Percentiles rank a stretch among this genome's conserved stretches.
Evolutionary conservation across 92 coral and sea anemone genomes (phyloP).

Genomic region (Zoanthus gigantus): DNA sequence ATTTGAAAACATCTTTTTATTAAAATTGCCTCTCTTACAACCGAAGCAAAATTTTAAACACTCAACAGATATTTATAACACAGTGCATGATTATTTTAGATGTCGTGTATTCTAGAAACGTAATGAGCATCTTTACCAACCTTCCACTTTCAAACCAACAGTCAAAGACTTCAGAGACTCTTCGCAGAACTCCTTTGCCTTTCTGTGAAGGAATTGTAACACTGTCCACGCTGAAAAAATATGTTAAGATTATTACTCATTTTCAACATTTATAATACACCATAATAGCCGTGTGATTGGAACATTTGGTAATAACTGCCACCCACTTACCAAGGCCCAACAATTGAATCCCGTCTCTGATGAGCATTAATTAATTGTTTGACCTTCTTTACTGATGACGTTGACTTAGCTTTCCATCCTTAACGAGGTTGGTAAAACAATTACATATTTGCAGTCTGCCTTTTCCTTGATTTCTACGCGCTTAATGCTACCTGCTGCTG

Average conservation of each 20-base stretch:
- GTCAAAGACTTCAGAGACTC: slow-evolving; percentile 96
- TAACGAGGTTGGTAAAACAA: too few species aligned
- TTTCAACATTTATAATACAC: neutral
- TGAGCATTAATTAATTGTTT: too few species aligned
- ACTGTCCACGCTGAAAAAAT: slow-evolving; percentile 74
- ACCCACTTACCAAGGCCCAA: too few species aligned
- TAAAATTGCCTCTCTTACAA: too few species aligned
- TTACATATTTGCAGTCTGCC: too few species aligned
- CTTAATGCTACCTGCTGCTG: too few species aligned
- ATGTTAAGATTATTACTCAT: neutral
- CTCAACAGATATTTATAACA: neutral
- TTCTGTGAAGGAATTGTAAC: slow-evolving; percentile 97
- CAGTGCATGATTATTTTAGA: neutral
- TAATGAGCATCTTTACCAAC: slow-evolving; percentile 38
- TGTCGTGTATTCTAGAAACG: neutral
- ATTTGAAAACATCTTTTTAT: too few species aligned
- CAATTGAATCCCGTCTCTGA: too few species aligned
- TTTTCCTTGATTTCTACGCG: too few species aligned
- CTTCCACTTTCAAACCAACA: slow-evolving; percentile 99
- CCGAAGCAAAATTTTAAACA: neutral
- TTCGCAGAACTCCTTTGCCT: slow-evolving; percentile 88
- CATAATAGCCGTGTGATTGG: neutral
- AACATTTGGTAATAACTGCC: too few species aligned
- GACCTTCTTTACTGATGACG: too few species aligned
- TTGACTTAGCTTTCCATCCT: too few species aligned